Evolutionary conservation across 2,113 vertebrate genomes (phyloP), one percentile per base, ranked within the genome.

Genomic region (Lamprotornis superbus): DNA sequence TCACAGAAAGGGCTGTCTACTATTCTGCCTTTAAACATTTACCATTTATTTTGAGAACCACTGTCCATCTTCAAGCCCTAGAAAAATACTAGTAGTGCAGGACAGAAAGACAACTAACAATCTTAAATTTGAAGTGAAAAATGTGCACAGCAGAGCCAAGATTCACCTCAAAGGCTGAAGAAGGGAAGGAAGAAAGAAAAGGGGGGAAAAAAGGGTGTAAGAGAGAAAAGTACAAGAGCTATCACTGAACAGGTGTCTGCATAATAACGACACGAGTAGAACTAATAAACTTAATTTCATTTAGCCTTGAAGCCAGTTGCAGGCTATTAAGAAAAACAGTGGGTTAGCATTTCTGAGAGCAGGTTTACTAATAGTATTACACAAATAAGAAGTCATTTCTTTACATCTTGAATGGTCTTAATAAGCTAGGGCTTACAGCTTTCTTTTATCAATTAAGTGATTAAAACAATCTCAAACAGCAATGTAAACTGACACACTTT

Each of bases 271-370:
- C 55, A 74, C 59, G 71, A 90, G 47, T 64, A 90, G 71, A 90
- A 76, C 76, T 92, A 96, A 89, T 83, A 89, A 93, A 75, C 44
- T 93, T 92, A 93, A 97, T 96, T 95, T 94, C 92, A 92, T 50
- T 17, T 28, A 93, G 85, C 93, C 94, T 94, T 92, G 92, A 96
- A 96, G 85, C 91, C 90, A 90, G 44, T 65, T 88, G 68, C 55
- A 84, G 77, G 40, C 77, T 94, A 95, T 96, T 92, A 95, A 80
- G 68, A 56, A 89, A 91, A 95, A 81, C 13, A 86, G 74, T 65
- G 22, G 65, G 93, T 95, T 90, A 76, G 88, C 71, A 88, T 88
- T 94, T 57, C 79, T 88, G 64, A 42, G 8, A 95, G 68, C 56
- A 78, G 44, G 52, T 52, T 92, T 87, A 47, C 71, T 89, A 92